A percentile compares a stretch with the other conserved stretches of the same genome.
phyloP scores from a whole-genome alignment of 2,113 vertebrate genomes.

The Symphodus melops region DNA sequence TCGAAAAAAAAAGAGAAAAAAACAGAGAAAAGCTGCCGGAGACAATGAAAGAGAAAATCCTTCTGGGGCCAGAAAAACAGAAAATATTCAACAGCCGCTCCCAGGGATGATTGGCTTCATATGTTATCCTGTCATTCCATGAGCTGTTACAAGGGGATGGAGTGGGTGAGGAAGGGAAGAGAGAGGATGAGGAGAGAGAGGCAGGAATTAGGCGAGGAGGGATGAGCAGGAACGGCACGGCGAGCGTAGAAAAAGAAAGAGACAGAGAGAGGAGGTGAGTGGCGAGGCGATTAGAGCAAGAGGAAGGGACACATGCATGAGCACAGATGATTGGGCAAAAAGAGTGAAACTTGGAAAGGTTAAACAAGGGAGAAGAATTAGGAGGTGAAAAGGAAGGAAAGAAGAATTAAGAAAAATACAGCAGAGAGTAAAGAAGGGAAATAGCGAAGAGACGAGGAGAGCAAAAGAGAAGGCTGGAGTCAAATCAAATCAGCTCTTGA shows the following conservation, averaged over 20 bases:
- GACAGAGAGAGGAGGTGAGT: neutral
- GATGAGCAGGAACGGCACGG: neutral
- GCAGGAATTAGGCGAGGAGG: conserved; percentile 27
- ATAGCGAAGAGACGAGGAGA: neutral
- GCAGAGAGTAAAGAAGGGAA: neutral
- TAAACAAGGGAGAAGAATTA: neutral
- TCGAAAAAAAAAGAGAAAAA: conserved; percentile 23
- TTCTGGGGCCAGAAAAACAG: conserved; percentile 44
- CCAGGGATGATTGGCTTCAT: conserved; percentile 71
- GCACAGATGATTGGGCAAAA: neutral
- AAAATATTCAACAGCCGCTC: conserved; percentile 62
- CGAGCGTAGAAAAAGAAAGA: neutral
- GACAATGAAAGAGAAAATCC: conserved; percentile 21
- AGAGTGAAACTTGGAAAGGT: neutral
- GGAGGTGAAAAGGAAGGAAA: neutral
- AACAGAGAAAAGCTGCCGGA: conserved; percentile 10
- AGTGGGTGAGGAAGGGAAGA: conserved; percentile 49
- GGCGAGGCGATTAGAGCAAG: no score
- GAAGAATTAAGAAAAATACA: neutral
- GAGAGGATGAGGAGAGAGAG: conserved; percentile 7
- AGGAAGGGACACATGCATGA: no score
- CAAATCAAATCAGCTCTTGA: conserved; percentile 32
- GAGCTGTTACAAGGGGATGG: conserved; percentile 50
- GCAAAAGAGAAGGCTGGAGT: neutral
- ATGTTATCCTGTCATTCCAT: conserved; percentile 66